These are phyloP conservation scores for Drosophila sucinea DNA, from an alignment of 1,140 invertebrate species.

Conservation along the genomic window DNA sequence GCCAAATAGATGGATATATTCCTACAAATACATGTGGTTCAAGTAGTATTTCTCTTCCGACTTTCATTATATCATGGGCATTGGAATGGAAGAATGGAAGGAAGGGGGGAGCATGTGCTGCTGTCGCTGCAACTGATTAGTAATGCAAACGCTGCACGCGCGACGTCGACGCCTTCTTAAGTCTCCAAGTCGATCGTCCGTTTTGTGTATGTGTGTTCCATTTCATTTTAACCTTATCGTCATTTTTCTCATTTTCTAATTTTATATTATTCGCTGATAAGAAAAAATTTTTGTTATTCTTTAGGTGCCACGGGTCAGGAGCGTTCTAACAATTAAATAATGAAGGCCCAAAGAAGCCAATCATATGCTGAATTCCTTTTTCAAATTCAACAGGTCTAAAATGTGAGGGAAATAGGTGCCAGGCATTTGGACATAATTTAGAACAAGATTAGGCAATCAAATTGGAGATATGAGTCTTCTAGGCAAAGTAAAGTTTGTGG, in stretches of 20 bases:
- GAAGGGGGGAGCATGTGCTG: neutral
- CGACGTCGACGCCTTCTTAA: constrained; percentile 15
- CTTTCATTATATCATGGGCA: constrained; percentile 5
- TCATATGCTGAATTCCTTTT: too few species aligned
- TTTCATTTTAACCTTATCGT: constrained; percentile 53
- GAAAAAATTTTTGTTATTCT: constrained; percentile 58
- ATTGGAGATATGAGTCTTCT: too few species aligned
- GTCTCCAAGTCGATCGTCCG: constrained; percentile 25
- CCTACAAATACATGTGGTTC: neutral
- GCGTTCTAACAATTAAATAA: neutral
- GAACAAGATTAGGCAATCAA: too few species aligned
- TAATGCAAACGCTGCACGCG: constrained; percentile 38
- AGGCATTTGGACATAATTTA: too few species aligned
- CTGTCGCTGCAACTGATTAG: constrained; percentile 15
- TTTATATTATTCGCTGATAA: constrained; percentile 70
- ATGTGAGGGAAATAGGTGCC: too few species aligned
- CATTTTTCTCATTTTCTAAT: constrained; percentile 66
- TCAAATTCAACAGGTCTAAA: too few species aligned
- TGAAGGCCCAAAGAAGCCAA: too few species aligned
- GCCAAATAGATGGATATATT: constrained; percentile 9
- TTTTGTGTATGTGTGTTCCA: constrained; percentile 30
- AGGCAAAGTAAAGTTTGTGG: too few species aligned
- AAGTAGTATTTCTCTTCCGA: neutral
- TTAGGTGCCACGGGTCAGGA: constrained; percentile 38
- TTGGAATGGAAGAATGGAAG: neutral